Evolutionary conservation across 2,888 invertebrate species (phyloP).

Genomic region (Drosophila koepferae): DNA sequence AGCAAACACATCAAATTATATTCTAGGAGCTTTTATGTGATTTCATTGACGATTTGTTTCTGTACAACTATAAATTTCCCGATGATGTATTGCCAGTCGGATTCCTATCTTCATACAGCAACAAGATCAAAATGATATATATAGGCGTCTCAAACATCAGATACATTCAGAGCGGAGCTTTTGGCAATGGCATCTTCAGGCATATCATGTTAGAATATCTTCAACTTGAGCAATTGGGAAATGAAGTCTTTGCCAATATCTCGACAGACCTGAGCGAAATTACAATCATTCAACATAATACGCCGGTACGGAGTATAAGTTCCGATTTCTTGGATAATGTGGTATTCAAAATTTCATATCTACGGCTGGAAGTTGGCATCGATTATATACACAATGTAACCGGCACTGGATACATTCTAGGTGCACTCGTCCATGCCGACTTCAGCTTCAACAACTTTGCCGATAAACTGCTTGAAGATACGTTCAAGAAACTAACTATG

Average conservation of each 20-base stretch:
- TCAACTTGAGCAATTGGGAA: conserved; percentile 45
- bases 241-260: conserved; percentile 60
- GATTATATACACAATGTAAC: conserved; percentile 67
- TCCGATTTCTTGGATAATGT: conserved; percentile 68
- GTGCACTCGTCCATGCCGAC: conserved; percentile 62
- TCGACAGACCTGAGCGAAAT: conserved; percentile 46
- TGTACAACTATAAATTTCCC: conserved; percentile 70
- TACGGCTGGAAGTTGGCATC: conserved; percentile 66
- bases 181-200: conserved; percentile 61
- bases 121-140: conserved; percentile 53
- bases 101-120: conserved; percentile 63
- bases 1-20: conserved; percentile 4
- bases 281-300: conserved; percentile 60
- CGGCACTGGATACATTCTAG: conserved; percentile 55
- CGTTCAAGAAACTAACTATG: conserved; percentile 70
- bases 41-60: conserved; percentile 63
- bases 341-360: conserved; percentile 65
- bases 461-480: conserved; percentile 31
- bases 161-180: conserved; percentile 65
- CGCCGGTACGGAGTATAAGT: conserved; percentile 39
- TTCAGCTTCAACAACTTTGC: conserved; percentile 76
- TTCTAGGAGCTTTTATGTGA: conserved; percentile 44
- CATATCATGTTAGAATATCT: conserved; percentile 69
- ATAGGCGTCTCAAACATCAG: conserved; percentile 65
- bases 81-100: conserved; percentile 55